These are phyloP conservation scores for Magallana angulata DNA, from an alignment of 1,140 invertebrate species.

Conservation along the genomic window DNA sequence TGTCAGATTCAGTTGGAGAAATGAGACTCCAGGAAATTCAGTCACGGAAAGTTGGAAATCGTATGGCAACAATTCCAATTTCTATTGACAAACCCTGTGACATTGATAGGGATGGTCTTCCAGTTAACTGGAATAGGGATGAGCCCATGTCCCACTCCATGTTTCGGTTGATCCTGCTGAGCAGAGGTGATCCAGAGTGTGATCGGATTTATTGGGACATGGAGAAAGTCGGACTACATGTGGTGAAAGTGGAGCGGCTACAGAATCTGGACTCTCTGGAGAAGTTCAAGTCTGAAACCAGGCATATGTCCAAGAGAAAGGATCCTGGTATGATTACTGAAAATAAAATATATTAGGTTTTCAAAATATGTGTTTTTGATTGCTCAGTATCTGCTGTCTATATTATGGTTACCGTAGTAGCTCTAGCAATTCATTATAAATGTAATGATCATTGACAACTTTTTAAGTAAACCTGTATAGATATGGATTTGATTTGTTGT, in stretches of 20 bases:
- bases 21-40: background rate
- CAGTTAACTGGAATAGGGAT: constrained; percentile 55
- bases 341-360: too few species aligned
- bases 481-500: too few species aligned
- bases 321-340: constrained; percentile 22
- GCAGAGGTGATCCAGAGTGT: constrained; percentile 61
- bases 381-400: too few species aligned
- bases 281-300: constrained; percentile 66
- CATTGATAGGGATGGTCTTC: constrained; percentile 56
- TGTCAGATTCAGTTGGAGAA: constrained; percentile 18
- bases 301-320: constrained; percentile 57
- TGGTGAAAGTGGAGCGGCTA: constrained; percentile 65
- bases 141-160: background rate
- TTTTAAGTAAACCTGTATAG: too few species aligned
- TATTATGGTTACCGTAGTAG: too few species aligned
- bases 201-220: constrained; percentile 67
- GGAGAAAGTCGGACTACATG: constrained; percentile 61
- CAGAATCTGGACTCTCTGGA: constrained; percentile 65
- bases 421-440: too few species aligned
- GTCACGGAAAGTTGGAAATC: background rate
- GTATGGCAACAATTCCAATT: background rate
- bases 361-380: too few species aligned
- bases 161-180: constrained; percentile 44
- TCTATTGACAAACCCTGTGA: constrained; percentile 40
- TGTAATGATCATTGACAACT: too few species aligned